Evolutionary conservation across 2,888 invertebrate species (phyloP), one percentile per base, ranked within the genome.

Genomic region (Calameuta filiformis): DNA sequence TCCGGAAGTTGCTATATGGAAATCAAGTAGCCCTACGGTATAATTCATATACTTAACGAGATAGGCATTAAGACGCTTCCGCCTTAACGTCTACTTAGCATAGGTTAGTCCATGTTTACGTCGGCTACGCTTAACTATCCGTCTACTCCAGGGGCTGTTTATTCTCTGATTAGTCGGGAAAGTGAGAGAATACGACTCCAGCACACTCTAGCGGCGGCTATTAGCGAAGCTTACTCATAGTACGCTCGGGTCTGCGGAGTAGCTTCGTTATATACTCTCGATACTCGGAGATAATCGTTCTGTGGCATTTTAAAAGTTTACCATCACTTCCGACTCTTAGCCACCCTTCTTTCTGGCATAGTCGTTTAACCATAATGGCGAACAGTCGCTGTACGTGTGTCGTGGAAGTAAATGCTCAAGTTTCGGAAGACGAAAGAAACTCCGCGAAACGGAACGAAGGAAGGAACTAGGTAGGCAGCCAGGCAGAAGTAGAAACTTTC

Each of bases 361-460:
- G 31, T 33, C 31, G 15, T 34, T 71, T 71, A 76, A 75, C 81
- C 81, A 79, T 81, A 81, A 84, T 82, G 82, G 80, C 73, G 80
- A 81, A 82, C 83, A 85, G 83, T 85, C 81, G 77, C 76, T 80
- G 73, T 71, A 71, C 79, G 75, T 77, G 40, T 77, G 73, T 69
- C 35, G 56, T 40, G 76, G 76, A 79, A 79, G 78, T 79, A 79
- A 79, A 79, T 79, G 79, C 78, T 78, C 34, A 76, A 81, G 83
- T 79, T 82, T 76, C 30, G 23, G 35, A 74, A 68, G n/a, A 37
- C n/a, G 69, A 80, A 77, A 77, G 74, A 78, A 77, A 78, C 30
- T 71, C 33, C 6, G 33, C 37, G 71, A 56, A 68, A 34, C 37
- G n/a, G 69, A 68, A 12, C 23, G 76, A 68, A 56, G 56, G 56